These are phyloP conservation scores for Halcyon smyrnensis DNA, from an alignment of 2,797 vertebrate genomes.

Conservation along the genomic window DNA sequence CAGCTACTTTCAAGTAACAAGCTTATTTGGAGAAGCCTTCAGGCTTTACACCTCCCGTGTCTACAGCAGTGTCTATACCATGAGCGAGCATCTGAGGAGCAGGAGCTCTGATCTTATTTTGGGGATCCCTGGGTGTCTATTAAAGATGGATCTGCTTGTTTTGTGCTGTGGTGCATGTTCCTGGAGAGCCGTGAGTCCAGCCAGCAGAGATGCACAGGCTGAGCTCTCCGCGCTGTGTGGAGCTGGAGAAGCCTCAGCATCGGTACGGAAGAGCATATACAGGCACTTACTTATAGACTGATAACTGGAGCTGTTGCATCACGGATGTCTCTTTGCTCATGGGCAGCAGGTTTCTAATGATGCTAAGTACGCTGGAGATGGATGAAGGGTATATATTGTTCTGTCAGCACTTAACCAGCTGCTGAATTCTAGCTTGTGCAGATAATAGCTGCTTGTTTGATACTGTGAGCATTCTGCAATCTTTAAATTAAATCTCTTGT, in stretches of 20 bases:
- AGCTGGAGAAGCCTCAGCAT: background rate
- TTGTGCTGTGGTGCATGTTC: background rate
- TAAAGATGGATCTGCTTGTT: fast-evolving
- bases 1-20: background rate
- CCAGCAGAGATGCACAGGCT: background rate
- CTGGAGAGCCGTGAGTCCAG: background rate
- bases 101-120: fast-evolving
- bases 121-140: background rate
- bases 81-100: fast-evolving
- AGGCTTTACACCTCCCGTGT: fast-evolving
- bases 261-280: fast-evolving
- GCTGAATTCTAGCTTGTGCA: background rate
- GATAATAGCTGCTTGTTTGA: background rate
- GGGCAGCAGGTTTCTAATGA: background rate
- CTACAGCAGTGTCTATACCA: background rate
- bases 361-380: background rate
- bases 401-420: slow-evolving; percentile 1
- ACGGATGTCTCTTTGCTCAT: background rate
- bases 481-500: slow-evolving; percentile 55
- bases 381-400: background rate
- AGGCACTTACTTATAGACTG: background rate
- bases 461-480: background rate
- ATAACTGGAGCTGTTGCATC: background rate
- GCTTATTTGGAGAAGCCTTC: background rate
- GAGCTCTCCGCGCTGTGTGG: background rate